Base-by-base conservation (phyloP, 2,888 invertebrate species). In the Dione vanillae region DNA sequence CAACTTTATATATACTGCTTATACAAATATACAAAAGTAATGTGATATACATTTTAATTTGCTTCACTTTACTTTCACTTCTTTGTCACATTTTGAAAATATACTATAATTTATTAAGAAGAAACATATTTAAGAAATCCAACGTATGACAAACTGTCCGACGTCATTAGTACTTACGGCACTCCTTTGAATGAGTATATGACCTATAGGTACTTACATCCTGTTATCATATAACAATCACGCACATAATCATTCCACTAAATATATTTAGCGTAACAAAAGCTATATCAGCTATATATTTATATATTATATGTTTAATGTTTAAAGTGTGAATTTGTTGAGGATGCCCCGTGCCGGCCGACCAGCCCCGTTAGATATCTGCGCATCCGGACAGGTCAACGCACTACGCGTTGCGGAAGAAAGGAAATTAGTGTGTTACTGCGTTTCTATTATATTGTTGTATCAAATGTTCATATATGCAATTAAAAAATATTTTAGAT, bases 381-480 rank as follows among this genome's bases (percentile, higher is more conserved):
- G 75, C 75, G 75, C 76, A 77, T 78, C 78, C 78, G 79, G 71
- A 72, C 68, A 75, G 78, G 77, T 78, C 78, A 76, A 70, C 70
- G 78, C 71, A 75, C 76, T 72, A 54, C 56, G 61, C 72, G 75
- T 70, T 73, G 71, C 78, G 75, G 77, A 75, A 75, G 78, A 81
- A 78, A 80, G 78, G 78, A 82, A 80, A 81, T 80, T 78, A 78
- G 74, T 74, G 65, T 71, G 64, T 66, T 68, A 64, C 56, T 66
- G 65, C 52, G 43, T 65, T 65, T 47, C 59, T 61, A 52, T 40
- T 56, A 65, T 47, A 40, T 52, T 64, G 47, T 61, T 37, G 58
- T 45, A 49, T 67, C 43, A 19, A 49, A 52, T 41, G 14, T 43
- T n/a, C 14, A 58, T 11, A 14, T 40, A 10, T 40, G 11, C 40